Conservation (phyloP, 2,888 invertebrate genomes). For the Oligia strigilis region DNA sequence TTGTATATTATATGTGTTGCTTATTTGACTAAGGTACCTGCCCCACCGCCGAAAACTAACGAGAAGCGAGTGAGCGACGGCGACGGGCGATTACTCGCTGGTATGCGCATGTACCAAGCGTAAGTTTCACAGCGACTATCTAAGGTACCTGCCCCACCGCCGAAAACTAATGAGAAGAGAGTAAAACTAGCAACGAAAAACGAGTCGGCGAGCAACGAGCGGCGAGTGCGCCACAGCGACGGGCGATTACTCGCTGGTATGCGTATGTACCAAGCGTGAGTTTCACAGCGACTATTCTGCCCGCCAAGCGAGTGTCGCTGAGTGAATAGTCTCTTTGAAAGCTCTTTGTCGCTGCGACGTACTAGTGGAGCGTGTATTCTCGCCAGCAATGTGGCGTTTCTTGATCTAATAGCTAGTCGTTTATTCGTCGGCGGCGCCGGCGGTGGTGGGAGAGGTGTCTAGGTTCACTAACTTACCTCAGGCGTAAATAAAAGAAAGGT, state of each 20-base stretch:
- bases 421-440: background rate
- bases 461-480: background rate
- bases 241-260: background rate
- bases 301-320: too few relatives aligned
- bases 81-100: background rate
- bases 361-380: too few relatives aligned
- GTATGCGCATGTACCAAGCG: too few relatives aligned
- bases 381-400: too few relatives aligned
- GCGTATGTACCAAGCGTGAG: background rate
- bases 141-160: background rate
- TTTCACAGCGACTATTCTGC: background rate
- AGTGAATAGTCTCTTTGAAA: too few relatives aligned
- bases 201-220: background rate
- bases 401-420: background rate
- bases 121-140: too few relatives aligned
- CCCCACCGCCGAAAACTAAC: background rate
- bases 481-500: conserved; percentile 27
- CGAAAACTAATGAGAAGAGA: background rate
- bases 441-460: background rate
- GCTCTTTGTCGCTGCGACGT: too few relatives aligned
- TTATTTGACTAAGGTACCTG: background rate
- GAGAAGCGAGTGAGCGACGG: background rate
- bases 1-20: background rate
- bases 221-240: too few relatives aligned
- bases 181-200: background rate